Percentiles rank a stretch among this genome's conserved stretches.
These are phyloP conservation scores for Irena cyanogastra DNA, from an alignment of 2,113 vertebrate genomes.

Conservation along the genomic window DNA sequence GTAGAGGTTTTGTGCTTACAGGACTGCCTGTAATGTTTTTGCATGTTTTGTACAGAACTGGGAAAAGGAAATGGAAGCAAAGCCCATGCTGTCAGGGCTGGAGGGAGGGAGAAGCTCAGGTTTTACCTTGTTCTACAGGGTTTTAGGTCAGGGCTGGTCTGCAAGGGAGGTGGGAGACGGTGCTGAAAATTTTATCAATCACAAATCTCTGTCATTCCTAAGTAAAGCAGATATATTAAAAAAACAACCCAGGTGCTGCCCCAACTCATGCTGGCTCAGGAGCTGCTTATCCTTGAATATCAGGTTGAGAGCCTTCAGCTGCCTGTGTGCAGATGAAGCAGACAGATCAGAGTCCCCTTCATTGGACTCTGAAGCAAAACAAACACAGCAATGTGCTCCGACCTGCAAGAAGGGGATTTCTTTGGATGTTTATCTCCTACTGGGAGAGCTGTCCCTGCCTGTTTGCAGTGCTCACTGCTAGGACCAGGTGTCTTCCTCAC, in stretches of 20 bases:
- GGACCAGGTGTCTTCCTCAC: neutral
- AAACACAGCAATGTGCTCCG: neutral
- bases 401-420: neutral
- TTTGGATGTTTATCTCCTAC: neutral
- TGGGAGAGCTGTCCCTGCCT: neutral
- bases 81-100: fast-evolving
- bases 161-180: neutral
- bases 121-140: neutral
- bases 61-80: neutral
- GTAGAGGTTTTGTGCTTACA: neutral
- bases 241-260: neutral
- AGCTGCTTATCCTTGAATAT: neutral
- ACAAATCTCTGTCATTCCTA: neutral
- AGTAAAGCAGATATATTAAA: neutral
- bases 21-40: neutral
- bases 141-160: neutral
- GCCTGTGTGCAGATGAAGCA: neutral
- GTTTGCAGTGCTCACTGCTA: neutral
- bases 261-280: fast-evolving
- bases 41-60: fast-evolving
- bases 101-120: neutral
- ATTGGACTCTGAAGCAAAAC: neutral
- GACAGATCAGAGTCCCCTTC: neutral
- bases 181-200: neutral
- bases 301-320: neutral